These are phyloP conservation scores for Sitobion miscanthi DNA, from an alignment of 1,140 invertebrate genomes.

Conservation along the genomic window DNA sequence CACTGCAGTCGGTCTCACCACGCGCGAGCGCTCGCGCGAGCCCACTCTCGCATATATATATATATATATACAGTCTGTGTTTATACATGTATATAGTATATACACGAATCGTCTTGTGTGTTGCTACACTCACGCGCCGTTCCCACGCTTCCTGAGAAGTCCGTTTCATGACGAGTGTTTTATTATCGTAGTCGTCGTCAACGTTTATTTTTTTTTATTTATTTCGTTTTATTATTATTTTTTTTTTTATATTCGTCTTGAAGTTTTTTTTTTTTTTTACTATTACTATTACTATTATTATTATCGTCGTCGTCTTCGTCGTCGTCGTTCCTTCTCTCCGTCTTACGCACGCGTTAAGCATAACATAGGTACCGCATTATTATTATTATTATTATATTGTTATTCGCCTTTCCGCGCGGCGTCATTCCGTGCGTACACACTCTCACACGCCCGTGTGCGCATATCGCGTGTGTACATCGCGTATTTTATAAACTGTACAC, in stretches of 20 bases:
- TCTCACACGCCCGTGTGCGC: no score
- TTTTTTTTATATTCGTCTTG: slow-evolving; percentile 21
- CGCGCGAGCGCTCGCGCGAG: neutral
- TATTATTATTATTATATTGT: neutral
- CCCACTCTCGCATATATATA: no score
- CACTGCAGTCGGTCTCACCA: neutral
- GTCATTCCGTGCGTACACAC: no score
- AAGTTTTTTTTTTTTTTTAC: neutral
- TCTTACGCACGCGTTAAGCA: neutral
- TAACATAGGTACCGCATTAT: neutral
- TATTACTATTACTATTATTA: neutral
- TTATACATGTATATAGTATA: neutral
- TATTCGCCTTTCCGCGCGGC: neutral
- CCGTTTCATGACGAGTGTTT: slow-evolving; percentile 56
- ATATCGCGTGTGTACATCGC: neutral
- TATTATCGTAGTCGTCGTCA: slow-evolving; percentile 13
- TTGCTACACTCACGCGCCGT: slow-evolving; percentile 32
- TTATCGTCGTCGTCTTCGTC: neutral
- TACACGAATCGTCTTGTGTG: slow-evolving; percentile 17
- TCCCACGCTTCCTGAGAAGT: slow-evolving; percentile 58
- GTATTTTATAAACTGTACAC: neutral
- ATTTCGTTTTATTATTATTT: slow-evolving; percentile 29
- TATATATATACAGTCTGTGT: neutral
- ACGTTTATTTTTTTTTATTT: neutral
- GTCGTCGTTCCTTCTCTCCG: neutral